Evolutionary conservation across 2,113 vertebrate species (phyloP).

Genomic region (Laticauda colubrina): DNA sequence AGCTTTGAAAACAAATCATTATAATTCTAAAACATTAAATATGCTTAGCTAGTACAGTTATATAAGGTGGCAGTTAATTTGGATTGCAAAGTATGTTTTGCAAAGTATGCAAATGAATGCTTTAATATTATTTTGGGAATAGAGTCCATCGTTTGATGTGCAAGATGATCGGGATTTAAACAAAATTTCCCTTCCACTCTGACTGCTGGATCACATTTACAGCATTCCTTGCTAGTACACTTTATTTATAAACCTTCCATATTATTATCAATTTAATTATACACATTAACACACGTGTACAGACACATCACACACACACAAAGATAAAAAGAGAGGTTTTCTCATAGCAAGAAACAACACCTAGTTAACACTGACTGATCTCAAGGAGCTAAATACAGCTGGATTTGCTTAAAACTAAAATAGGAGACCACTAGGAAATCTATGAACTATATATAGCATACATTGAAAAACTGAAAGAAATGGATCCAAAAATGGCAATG

Average conservation of each 20-base stretch:
- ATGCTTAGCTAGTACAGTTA: slow-evolving; percentile 15
- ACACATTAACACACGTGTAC: neutral
- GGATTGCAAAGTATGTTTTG: slow-evolving; percentile 4
- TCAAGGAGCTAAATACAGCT: neutral
- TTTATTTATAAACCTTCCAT: neutral
- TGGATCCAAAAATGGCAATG: neutral
- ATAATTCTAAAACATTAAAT: neutral
- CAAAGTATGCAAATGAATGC: neutral
- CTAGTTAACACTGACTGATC: neutral
- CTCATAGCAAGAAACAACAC: neutral
- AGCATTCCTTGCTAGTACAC: neutral
- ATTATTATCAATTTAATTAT: neutral
- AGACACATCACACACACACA: neutral
- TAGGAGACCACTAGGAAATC: neutral
- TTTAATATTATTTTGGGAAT: slow-evolving; percentile 2
- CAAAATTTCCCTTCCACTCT: neutral
- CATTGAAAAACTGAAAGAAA: neutral
- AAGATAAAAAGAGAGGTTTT: neutral
- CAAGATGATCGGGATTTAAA: neutral
- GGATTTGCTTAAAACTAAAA: neutral
- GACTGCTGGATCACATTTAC: neutral
- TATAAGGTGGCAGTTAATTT: slow-evolving; percentile 10
- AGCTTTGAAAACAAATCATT: neutral
- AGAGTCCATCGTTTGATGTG: neutral
- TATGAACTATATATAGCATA: neutral